A percentile compares a stretch with the other conserved stretches of the same genome.
Conservation (phyloP, 1,140 invertebrate genomes). For the Tenebrio molitor region DNA sequence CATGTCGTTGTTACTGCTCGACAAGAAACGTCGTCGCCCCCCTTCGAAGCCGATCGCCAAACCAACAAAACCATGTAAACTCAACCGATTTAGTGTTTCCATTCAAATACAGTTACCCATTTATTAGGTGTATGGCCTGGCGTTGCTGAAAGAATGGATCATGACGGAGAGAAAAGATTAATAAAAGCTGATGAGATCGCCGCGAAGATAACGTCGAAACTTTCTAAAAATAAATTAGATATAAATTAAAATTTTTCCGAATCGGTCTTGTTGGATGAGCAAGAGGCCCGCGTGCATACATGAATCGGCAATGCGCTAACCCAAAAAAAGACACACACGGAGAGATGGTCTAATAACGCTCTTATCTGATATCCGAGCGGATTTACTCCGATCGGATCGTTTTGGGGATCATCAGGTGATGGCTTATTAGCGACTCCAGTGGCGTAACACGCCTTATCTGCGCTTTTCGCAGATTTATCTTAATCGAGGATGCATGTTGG, state of each 20-base stretch:
- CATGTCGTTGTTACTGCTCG: background rate
- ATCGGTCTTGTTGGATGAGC: constrained; percentile 5
- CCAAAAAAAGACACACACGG: constrained; percentile 3
- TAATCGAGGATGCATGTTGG: background rate
- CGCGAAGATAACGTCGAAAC: constrained; percentile 2
- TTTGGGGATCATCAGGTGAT: too few species aligned
- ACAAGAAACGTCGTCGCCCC: background rate
- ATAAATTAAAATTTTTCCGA: constrained; percentile 11
- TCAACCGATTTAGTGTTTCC: background rate
- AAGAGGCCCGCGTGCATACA: constrained; percentile 25
- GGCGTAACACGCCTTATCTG: background rate
- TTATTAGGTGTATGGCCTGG: constrained; percentile 14
- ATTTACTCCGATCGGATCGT: too few species aligned
- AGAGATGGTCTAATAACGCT: constrained; percentile 21
- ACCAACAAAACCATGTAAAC: constrained; percentile 1
- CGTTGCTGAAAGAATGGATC: constrained; percentile 12
- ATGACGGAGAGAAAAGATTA: background rate
- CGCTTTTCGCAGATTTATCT: background rate
- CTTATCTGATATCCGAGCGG: background rate
- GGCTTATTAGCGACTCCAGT: too few species aligned
- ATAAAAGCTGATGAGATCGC: background rate
- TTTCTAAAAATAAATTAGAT: constrained; percentile 37
- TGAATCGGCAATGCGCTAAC: constrained; percentile 10
- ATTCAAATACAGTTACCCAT: background rate
- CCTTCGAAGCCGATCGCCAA: background rate